These are phyloP conservation scores for Phrynosoma platyrhinos DNA, from an alignment of 2,113 vertebrate genomes.

Conservation along the genomic window DNA sequence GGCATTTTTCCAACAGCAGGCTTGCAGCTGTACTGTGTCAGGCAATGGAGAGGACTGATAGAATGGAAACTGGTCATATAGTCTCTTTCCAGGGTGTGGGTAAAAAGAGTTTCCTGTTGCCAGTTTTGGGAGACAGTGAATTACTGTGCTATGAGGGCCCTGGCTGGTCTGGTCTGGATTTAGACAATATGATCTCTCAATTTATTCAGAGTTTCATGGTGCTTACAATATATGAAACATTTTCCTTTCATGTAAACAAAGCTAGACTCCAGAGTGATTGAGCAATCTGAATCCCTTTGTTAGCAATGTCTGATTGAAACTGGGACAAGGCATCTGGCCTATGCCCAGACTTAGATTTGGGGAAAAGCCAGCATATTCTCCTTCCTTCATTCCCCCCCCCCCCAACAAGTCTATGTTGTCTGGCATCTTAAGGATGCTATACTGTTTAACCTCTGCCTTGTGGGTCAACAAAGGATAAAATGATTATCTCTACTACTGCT, in stretches of 20 bases:
- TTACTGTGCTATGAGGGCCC: neutral
- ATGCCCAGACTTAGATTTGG: neutral
- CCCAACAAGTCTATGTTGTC: neutral
- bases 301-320: neutral
- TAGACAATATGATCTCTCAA: neutral
- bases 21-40: neutral
- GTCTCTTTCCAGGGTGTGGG: neutral
- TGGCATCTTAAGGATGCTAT: neutral
- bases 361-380: neutral
- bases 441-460: conserved; percentile 4
- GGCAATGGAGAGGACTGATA: neutral
- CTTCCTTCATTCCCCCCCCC: neutral
- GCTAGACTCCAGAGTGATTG: neutral
- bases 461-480: conserved; percentile 16
- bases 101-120: neutral
- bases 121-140: neutral
- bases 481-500: neutral
- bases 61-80: neutral
- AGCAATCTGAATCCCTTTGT: conserved; percentile 16
- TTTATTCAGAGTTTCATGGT: neutral
- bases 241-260: neutral
- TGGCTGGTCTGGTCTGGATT: neutral
- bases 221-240: neutral
- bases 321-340: neutral
- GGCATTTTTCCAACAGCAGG: neutral